phyloP scores from a whole-genome alignment of 2,888 invertebrate species.

The Magallana nippona region DNA sequence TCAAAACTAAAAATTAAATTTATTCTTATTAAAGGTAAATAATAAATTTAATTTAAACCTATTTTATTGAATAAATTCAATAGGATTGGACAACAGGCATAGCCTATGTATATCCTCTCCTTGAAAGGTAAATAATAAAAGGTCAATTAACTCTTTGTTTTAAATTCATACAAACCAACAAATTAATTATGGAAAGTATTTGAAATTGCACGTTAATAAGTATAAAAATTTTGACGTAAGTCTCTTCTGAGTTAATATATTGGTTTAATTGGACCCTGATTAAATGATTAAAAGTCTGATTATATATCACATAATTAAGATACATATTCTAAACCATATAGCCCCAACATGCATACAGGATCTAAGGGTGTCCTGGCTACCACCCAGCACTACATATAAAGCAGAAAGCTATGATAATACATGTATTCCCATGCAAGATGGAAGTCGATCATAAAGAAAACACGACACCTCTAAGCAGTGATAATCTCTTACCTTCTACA shows the following conservation, averaged over 20 bases:
- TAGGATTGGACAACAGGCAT: too few relatives aligned
- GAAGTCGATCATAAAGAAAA: neutral
- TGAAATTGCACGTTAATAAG: too few relatives aligned
- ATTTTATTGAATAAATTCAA: too few relatives aligned
- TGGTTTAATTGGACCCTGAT: too few relatives aligned
- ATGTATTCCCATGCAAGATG: neutral
- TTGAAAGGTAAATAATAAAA: too few relatives aligned
- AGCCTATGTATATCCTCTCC: too few relatives aligned
- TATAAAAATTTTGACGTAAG: too few relatives aligned
- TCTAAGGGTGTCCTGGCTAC: neutral
- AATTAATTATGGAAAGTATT: neutral
- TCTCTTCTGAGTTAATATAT: too few relatives aligned
- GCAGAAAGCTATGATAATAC: neutral
- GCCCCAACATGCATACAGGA: neutral
- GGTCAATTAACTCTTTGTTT: neutral
- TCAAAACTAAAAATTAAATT: too few relatives aligned
- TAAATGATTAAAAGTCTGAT: neutral
- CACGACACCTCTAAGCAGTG: neutral
- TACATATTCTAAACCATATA: neutral
- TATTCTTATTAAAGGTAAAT: too few relatives aligned
- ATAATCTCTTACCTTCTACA: constrained; percentile 13
- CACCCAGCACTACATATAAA: neutral
- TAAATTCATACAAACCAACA: neutral
- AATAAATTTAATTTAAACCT: too few relatives aligned
- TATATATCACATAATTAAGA: neutral